Evolutionary conservation across 2,113 vertebrate genomes (phyloP), one percentile per base, ranked within the genome.

Genomic region (Cheirogaleus medius): DNA sequence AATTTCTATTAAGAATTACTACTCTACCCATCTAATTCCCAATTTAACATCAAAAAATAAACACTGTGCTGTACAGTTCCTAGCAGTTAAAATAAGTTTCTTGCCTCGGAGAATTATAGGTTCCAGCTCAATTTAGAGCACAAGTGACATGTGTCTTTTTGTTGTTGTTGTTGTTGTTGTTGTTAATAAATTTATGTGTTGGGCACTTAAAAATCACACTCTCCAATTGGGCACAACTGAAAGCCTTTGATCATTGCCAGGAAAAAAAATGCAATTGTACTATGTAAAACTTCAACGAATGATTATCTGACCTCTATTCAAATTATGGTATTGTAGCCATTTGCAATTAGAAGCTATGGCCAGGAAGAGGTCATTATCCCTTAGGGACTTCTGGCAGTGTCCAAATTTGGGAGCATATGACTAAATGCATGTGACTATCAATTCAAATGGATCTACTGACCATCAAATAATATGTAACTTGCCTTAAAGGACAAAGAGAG

Each of bases 151-250:
- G 63, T 96, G 3, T 58, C 17, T 6, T 54, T 54, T 54, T 54
- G 15, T 52, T 47, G 42, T 42, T 12, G 47, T 47, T 47, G 15
- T 52, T 47, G 42, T 54, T 54, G 15, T 52, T 47, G 42, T 42
- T 12, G 47, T 47, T 47, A 47, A 10, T 47, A 47, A 47, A 97
- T 91, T 97, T 92, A 96, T 98, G 77, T 56, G 76, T 97, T 91
- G 76, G 93, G 97, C 92, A 97, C 77, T 97, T 74, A 97, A 97
- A 98, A 96, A 95, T 71, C 66, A 76, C 68, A 96, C 32, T 92
- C 47, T 74, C 66, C 94, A 96, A 98, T 97, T 98, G 97, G 96
- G 86, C 54, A 96, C 66, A 96, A 87, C 32, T 97, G 54, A 89
- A 98, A 97, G 93, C 37, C 49, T 93, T 49, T 76, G 52, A 73